A percentile compares a stretch with the other conserved stretches of the same genome.
phyloP scores from a whole-genome alignment of 2,797 vertebrate species.

The Lepidocolaptes lacrymiger region DNA sequence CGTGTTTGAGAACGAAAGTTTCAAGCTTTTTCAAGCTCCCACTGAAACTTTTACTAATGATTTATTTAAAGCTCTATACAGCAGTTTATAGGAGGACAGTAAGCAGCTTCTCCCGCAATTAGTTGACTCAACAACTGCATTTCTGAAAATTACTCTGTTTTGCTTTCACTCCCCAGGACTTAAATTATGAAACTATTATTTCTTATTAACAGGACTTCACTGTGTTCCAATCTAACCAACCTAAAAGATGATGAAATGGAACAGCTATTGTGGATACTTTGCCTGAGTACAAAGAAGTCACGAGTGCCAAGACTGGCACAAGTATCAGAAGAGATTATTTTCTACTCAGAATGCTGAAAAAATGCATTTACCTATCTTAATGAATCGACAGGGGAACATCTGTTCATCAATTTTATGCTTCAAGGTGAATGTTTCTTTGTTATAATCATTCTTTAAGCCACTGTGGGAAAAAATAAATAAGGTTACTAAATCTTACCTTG shows the following conservation, averaged over 20 bases:
- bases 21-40: neutral
- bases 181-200: conserved; percentile 35
- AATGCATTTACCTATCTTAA: conserved; percentile 95
- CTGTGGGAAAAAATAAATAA: conserved; percentile 79
- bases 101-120: conserved; percentile 42
- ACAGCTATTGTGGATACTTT: conserved; percentile 52
- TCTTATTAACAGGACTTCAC: conserved; percentile 36
- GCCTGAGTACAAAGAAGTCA: conserved; percentile 59
- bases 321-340: conserved; percentile 61
- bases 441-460: conserved; percentile 99
- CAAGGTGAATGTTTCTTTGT: conserved; percentile 99
- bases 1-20: neutral
- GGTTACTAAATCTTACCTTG: conserved; percentile 71
- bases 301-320: conserved; percentile 59
- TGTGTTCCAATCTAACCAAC: conserved; percentile 23
- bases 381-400: conserved; percentile 99
- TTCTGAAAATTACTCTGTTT: conserved; percentile 35
- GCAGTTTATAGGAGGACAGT: conserved; percentile 24
- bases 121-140: conserved; percentile 42
- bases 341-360: conserved; percentile 71
- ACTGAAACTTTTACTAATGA: neutral
- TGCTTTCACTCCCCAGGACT: conserved; percentile 15
- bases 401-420: conserved; percentile 99
- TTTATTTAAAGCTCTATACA: neutral
- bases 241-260: conserved; percentile 53